A percentile compares a stretch with the other conserved stretches of the same genome.
These are phyloP conservation scores for Pteria penguin DNA, from an alignment of 2,888 invertebrate genomes.

Conservation along the genomic window DNA sequence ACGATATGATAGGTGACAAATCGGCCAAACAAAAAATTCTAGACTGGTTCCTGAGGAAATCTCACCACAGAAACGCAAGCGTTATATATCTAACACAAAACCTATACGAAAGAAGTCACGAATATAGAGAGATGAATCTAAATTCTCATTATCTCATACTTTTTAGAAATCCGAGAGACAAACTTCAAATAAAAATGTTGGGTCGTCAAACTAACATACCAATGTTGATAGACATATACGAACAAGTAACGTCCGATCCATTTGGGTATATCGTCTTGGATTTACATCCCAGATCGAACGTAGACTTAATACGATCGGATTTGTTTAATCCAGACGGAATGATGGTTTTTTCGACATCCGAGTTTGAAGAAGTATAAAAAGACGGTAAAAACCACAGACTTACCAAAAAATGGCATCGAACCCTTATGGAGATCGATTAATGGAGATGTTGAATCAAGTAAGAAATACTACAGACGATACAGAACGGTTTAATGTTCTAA, in stretches of 20 bases:
- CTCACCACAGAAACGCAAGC: constrained; percentile 21
- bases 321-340: not conserved
- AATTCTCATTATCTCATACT: constrained; percentile 15
- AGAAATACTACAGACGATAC: too few species aligned
- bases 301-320: not conserved
- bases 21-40: not conserved
- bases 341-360: too few species aligned
- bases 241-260: not conserved
- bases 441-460: too few species aligned
- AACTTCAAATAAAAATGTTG: not conserved
- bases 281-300: not conserved
- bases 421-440: too few species aligned
- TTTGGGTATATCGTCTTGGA: not conserved
- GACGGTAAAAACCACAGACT: too few species aligned
- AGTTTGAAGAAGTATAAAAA: too few species aligned
- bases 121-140: constrained; percentile 7
- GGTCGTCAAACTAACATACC: not conserved
- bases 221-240: not conserved
- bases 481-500: too few species aligned
- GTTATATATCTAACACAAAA: constrained; percentile 16
- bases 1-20: constrained; percentile 10
- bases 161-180: constrained; percentile 15
- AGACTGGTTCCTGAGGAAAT: constrained; percentile 1
- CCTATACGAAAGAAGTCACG: constrained; percentile 2
- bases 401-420: too few species aligned